phyloP scores from a whole-genome alignment of 2,113 vertebrate species.

The Pseudonaja textilis region DNA sequence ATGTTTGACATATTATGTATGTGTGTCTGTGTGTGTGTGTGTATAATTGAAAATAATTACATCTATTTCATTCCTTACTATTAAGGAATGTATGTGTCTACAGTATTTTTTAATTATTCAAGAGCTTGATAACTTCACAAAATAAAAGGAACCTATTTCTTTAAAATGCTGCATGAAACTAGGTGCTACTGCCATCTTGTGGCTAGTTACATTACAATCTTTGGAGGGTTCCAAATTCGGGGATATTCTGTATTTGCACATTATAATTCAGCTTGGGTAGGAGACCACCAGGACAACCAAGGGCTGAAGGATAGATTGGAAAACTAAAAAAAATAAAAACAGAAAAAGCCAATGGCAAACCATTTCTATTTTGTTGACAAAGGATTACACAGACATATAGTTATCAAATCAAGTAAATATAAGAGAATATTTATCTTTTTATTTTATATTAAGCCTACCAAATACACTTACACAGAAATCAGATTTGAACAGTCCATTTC shows the following conservation, averaged over 20 bases:
- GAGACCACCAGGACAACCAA: fast-evolving
- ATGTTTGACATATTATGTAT: too few relatives aligned
- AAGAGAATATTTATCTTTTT: not conserved
- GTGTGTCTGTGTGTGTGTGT: too few relatives aligned
- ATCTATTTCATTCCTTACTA: not conserved
- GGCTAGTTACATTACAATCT: slow-evolving; percentile 12
- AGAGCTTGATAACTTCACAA: not conserved
- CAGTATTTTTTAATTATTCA: not conserved
- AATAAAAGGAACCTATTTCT: not conserved
- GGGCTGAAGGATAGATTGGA: not conserved
- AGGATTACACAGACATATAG: not conserved
- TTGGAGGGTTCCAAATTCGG: not conserved
- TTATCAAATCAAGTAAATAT: not conserved
- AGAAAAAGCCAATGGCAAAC: not conserved
- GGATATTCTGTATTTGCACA: not conserved
- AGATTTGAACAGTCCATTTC: not conserved
- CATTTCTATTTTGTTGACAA: not conserved
- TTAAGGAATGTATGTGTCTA: not conserved
- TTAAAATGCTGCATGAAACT: fast-evolving
- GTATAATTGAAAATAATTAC: too few relatives aligned
- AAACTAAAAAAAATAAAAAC: not conserved
- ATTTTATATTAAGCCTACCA: not conserved
- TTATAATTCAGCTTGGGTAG: fast-evolving
- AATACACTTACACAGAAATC: not conserved
- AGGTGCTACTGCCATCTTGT: slow-evolving; percentile 48